Conservation (phyloP, 2,888 invertebrate species). For the Sericinus montela region DNA sequence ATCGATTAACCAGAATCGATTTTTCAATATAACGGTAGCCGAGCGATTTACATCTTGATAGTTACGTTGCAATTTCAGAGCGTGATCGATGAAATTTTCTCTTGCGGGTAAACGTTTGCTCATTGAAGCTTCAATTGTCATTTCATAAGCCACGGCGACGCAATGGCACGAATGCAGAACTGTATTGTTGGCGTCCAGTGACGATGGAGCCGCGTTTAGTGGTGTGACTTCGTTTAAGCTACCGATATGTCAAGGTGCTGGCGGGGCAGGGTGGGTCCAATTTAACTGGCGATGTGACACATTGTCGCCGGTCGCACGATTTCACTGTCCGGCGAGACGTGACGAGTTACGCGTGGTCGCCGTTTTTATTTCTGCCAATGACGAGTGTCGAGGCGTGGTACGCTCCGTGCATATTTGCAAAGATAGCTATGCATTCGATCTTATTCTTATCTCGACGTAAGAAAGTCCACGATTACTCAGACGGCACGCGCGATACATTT, state of each 20-base stretch:
- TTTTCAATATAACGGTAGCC: constrained; percentile 75
- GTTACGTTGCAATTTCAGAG: constrained; percentile 71
- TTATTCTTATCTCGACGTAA: constrained; percentile 40
- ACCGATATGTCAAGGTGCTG: constrained; percentile 22
- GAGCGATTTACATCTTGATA: constrained; percentile 72
- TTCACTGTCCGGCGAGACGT: constrained; percentile 74
- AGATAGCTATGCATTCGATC: constrained; percentile 31
- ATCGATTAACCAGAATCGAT: constrained; percentile 72
- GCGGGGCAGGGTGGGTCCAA: constrained; percentile 39
- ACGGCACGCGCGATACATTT: constrained; percentile 33
- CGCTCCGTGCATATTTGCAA: constrained; percentile 52
- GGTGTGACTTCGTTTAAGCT: constrained; percentile 21
- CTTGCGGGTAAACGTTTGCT: constrained; percentile 70
- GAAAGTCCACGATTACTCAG: constrained; percentile 42
- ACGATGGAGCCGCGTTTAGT: constrained; percentile 37
- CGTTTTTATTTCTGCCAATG: constrained; percentile 80
- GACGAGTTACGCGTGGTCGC: constrained; percentile 77
- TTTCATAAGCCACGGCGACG: constrained; percentile 73
- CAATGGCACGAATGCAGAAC: constrained; percentile 53
- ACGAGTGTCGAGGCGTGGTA: constrained; percentile 77
- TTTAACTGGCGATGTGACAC: constrained; percentile 55
- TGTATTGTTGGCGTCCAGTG: constrained; percentile 43
- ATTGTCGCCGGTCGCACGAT: constrained; percentile 76
- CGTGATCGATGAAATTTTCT: constrained; percentile 74
- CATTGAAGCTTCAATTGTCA: constrained; percentile 72